Evolutionary conservation across 2,888 invertebrate species (phyloP).

Genomic region (Amorpha juglandis): DNA sequence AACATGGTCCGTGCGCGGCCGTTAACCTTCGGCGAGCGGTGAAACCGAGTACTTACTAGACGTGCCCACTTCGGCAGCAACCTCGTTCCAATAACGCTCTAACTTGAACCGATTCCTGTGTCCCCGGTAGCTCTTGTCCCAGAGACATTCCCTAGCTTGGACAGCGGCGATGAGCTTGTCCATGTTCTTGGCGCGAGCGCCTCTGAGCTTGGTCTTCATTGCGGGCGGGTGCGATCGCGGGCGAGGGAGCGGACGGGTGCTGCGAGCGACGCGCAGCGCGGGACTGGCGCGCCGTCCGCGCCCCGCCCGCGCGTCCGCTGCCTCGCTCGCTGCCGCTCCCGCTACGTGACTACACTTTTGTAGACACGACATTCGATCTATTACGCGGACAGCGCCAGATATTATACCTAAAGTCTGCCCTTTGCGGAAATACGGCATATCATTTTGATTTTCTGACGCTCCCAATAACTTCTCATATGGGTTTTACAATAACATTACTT

Average conservation of each 20-base stretch:
- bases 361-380: background rate
- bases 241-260: constrained; percentile 56
- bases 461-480: background rate
- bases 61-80: constrained; percentile 75
- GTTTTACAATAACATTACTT: no score
- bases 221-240: constrained; percentile 60
- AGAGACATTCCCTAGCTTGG: constrained; percentile 76
- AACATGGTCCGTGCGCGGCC: constrained; percentile 41
- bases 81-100: constrained; percentile 81
- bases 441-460: no score
- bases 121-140: constrained; percentile 78
- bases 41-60: constrained; percentile 70
- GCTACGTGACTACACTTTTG: constrained; percentile 31
- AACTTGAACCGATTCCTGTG: constrained; percentile 76
- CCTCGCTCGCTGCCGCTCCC: constrained; percentile 56
- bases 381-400: no score
- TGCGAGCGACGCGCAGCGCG: constrained; percentile 59
- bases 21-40: constrained; percentile 49
- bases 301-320: constrained; percentile 50
- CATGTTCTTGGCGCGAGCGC: constrained; percentile 72
- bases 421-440: no score
- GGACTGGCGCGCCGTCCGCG: constrained; percentile 51
- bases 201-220: constrained; percentile 68
- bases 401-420: no score
- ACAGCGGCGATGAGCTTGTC: constrained; percentile 79